Conservation (phyloP, 2,797 vertebrate species). For the Semaprochilodus insignis region DNA sequence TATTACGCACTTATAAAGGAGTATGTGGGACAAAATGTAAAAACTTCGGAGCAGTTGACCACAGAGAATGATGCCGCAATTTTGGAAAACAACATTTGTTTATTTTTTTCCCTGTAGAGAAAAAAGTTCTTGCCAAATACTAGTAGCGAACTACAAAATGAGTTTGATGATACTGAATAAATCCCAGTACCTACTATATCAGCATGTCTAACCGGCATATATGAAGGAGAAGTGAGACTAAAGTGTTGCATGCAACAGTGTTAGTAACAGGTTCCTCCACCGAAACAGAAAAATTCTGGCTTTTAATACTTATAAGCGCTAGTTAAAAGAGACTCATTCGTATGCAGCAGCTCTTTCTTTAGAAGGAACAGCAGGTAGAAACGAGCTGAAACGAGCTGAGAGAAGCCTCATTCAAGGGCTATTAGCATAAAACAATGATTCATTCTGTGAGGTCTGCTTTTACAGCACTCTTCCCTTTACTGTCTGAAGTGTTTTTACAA, state of each 20-base stretch:
- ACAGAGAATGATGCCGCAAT: too few species aligned
- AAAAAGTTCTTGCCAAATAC: too few species aligned
- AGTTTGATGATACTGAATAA: background rate
- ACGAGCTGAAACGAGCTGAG: constrained; percentile 56
- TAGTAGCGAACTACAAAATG: too few species aligned
- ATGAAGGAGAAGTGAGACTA: constrained; percentile 34
- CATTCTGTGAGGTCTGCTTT: constrained; percentile 64
- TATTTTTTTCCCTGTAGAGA: too few species aligned
- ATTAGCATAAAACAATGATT: constrained; percentile 70
- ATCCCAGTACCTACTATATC: constrained; percentile 41
- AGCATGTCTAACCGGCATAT: constrained; percentile 20
- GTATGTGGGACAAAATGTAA: too few species aligned
- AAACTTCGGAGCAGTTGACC: too few species aligned
- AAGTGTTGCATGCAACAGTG: background rate
- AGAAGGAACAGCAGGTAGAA: constrained; percentile 64
- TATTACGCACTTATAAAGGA: too few species aligned
- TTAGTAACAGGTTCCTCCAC: constrained; percentile 54
- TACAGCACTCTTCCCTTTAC: constrained; percentile 44
- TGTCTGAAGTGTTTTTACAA: constrained; percentile 49
- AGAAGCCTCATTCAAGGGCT: constrained; percentile 65
- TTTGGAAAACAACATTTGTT: too few species aligned
- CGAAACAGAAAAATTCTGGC: constrained; percentile 64
- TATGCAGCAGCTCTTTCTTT: constrained; percentile 60
- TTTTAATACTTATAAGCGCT: constrained; percentile 40
- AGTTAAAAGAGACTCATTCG: constrained; percentile 60